These are phyloP conservation scores for Eueides isabella DNA, from an alignment of 1,140 invertebrate genomes.

Conservation along the genomic window DNA sequence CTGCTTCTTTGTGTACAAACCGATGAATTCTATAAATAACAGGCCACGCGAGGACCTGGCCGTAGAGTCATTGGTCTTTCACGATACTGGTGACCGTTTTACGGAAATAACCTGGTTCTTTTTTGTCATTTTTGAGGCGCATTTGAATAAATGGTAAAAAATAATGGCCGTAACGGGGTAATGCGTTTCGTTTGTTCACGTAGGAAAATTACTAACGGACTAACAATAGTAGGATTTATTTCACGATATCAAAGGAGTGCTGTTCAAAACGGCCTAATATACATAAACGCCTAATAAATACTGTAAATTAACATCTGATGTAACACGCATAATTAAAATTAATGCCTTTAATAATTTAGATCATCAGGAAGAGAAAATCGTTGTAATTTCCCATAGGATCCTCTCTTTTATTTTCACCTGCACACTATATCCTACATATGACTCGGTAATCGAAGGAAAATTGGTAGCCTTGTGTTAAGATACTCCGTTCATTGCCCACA, in stretches of 20 bases:
- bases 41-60: conserved; percentile 41
- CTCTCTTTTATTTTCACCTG: no score
- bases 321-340: no score
- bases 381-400: no score
- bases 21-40: conserved; percentile 52
- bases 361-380: no score
- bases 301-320: background rate
- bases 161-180: background rate
- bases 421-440: no score
- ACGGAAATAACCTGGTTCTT: conserved; percentile 20
- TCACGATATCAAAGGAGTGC: background rate
- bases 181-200: background rate
- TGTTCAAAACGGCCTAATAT: no score
- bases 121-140: background rate
- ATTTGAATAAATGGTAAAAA: background rate
- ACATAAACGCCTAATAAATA: no score
- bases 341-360: no score
- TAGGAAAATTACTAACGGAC: background rate
- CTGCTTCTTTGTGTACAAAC: conserved; percentile 64
- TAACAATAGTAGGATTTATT: background rate
- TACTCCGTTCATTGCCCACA: no score
- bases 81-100: conserved; percentile 19
- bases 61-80: conserved; percentile 40
- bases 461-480: no score
- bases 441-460: no score